A percentile compares a stretch with the other conserved stretches of the same genome.
These are phyloP conservation scores for Enteromius radiatus DNA, from an alignment of 2,797 vertebrate genomes.

Conservation along the genomic window DNA sequence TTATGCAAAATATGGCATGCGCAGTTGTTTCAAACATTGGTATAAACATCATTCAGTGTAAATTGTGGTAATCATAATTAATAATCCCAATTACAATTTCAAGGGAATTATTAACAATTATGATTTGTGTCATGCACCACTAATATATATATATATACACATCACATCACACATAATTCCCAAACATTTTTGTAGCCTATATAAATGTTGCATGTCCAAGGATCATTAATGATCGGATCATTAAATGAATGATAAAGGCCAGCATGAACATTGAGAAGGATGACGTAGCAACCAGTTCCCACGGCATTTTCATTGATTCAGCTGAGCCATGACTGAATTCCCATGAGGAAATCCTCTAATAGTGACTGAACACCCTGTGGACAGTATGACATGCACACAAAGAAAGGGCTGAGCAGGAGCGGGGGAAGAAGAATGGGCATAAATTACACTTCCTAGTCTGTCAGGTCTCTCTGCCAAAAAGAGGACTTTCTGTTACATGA, in stretches of 20 bases:
- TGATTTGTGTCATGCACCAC: too few species aligned
- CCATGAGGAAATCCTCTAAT: conserved; percentile 37
- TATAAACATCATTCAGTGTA: too few species aligned
- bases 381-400: conserved; percentile 26
- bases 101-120: too few species aligned
- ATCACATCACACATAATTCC: background rate
- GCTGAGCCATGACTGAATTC: background rate
- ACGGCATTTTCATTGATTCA: conserved; percentile 12
- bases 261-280: background rate
- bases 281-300: background rate
- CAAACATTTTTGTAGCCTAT: background rate
- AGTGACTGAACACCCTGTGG: conserved; percentile 15
- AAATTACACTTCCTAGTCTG: conserved; percentile 38
- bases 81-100: too few species aligned
- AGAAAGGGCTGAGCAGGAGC: conserved; percentile 7
- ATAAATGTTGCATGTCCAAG: background rate
- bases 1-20: too few species aligned
- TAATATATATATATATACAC: too few species aligned
- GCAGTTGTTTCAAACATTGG: too few species aligned
- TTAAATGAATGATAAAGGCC: background rate
- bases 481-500: conserved; percentile 44
- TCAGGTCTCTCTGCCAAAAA: conserved; percentile 42
- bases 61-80: too few species aligned
- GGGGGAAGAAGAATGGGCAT: conserved; percentile 21
- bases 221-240: too few species aligned